Evolutionary conservation across 2,797 vertebrate genomes (phyloP), one percentile per base, ranked within the genome.

Genomic region (Bucorvus abyssinicus): DNA sequence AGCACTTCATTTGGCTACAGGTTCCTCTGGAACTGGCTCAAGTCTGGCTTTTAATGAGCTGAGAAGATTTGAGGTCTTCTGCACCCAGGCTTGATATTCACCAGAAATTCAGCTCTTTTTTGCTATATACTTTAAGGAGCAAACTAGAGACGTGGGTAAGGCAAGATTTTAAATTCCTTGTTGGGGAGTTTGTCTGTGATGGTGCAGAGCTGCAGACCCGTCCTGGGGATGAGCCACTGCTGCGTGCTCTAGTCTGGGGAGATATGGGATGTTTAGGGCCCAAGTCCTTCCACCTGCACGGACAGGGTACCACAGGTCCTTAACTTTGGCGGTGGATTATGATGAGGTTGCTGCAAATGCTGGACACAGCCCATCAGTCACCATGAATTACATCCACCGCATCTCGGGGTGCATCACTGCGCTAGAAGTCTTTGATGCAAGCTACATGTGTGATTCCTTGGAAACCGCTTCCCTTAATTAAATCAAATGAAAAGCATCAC

Each of bases 1-100:
- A 95, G 56, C 94, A 96, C 84, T 85, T 97, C 71, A 75, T 96
- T 95, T 94, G 78, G 92, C 90, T 82, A 56, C 47, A 34, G 67
- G 52, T 38, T 92, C 56, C 52, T 77, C 52, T 80, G 68, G 81
- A 93, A 84, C 19, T 90, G 88, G 70, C 84, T 77, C 0, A 2
- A 85, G 64, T 82, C 52, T 84, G 56, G 32, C 26, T 85, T 90
- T 74, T 93, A 93, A 95, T 64, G 84, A 92, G 71, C 88, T 95
- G 93, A 85, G 92, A 95, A 92, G 90, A 8, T 34, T 78, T 7
- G 34, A 95, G 14, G 27, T 94, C 89, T 93, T 87, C 87, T 94
- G 70, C 80, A 69, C 18, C 63, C 84, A 76, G 77, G 44, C 80
- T 77, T 87, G 55, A 67, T 61, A n/a, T 22, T 76, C 84, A 63